A percentile compares a stretch with the other conserved stretches of the same genome.
phyloP scores from a whole-genome alignment of 2,797 vertebrate genomes.

The Argentina silus region DNA sequence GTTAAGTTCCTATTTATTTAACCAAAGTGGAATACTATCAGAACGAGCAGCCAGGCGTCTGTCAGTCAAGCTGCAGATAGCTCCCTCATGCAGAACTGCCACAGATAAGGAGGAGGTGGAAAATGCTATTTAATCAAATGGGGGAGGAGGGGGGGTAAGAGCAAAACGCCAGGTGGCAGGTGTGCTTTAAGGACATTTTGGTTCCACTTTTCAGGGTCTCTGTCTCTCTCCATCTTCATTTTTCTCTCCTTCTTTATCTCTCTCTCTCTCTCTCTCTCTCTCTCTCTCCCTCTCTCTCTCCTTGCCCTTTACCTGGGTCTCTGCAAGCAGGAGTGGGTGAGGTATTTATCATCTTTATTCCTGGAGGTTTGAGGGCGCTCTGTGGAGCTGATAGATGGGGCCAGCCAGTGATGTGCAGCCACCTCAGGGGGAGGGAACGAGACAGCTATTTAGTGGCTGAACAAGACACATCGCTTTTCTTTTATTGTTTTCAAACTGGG shows the following conservation, averaged over 20 bases:
- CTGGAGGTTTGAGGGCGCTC: constrained; percentile 70
- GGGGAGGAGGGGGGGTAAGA: constrained; percentile 37
- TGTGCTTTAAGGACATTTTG: constrained; percentile 40
- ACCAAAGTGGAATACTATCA: constrained; percentile 70
- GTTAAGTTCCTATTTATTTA: constrained; percentile 77
- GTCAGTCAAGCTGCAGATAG: constrained; percentile 70
- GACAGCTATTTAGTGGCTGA: constrained; percentile 83
- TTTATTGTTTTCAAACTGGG: constrained; percentile 78
- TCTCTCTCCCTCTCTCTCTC: constrained; percentile 16
- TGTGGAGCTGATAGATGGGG: constrained; percentile 75
- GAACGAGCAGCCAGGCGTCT: constrained; percentile 65
- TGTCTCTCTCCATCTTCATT: constrained; percentile 45
- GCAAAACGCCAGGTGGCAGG: constrained; percentile 12
- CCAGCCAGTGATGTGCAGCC: constrained; percentile 74
- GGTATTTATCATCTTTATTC: constrained; percentile 80
- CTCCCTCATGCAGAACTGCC: constrained; percentile 70
- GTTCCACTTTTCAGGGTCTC: constrained; percentile 28
- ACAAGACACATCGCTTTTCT: constrained; percentile 82
- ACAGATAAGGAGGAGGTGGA: constrained; percentile 6
- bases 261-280: neutral
- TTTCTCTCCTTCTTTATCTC: neutral
- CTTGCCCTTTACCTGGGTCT: constrained; percentile 52
- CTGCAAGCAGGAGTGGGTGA: constrained; percentile 34
- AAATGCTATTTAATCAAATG: constrained; percentile 66
- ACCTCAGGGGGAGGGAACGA: constrained; percentile 76